Conservation (phyloP, 2,797 vertebrate species). For the Scleropages formosus region DNA sequence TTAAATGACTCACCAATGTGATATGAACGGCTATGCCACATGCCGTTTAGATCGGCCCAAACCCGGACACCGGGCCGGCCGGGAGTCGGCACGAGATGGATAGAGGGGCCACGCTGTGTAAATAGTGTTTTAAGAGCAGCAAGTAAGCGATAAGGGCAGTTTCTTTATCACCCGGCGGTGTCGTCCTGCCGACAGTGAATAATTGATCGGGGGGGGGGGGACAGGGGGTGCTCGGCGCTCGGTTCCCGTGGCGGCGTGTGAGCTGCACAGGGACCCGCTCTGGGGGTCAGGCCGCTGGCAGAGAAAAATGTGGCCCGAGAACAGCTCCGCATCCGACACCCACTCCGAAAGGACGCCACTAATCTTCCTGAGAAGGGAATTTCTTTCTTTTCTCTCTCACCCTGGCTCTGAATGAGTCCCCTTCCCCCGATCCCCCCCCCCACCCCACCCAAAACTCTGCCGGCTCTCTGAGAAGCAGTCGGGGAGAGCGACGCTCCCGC, state of each 20-base stretch:
- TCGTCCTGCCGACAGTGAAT: slow-evolving; percentile 59
- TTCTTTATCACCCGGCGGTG: slow-evolving; percentile 68
- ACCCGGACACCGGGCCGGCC: slow-evolving; percentile 47
- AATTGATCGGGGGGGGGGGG: slow-evolving; percentile 63
- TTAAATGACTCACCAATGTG: neutral
- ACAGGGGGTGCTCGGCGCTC: slow-evolving; percentile 35
- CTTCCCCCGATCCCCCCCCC: slow-evolving; percentile 56
- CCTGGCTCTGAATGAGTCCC: slow-evolving; percentile 70
- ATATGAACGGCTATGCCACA: neutral
- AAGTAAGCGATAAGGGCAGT: slow-evolving; percentile 61
- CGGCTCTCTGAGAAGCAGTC: neutral
- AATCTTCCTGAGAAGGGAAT: slow-evolving; percentile 77
- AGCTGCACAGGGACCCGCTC: slow-evolving; percentile 51
- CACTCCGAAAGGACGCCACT: slow-evolving; percentile 71
- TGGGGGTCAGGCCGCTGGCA: slow-evolving; percentile 61
- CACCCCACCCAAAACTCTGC: no score
- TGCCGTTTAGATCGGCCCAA: neutral
- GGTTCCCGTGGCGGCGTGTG: slow-evolving; percentile 36
- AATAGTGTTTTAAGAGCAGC: slow-evolving; percentile 52
- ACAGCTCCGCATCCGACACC: slow-evolving; percentile 54
- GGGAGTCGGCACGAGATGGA: slow-evolving; percentile 34
- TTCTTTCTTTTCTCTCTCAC: slow-evolving; percentile 60
- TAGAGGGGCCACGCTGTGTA: slow-evolving; percentile 46
- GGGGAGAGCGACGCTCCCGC: neutral
- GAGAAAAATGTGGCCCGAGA: slow-evolving; percentile 72